A percentile compares a stretch with the other conserved stretches of the same genome.
Evolutionary conservation across 2,888 invertebrate species (phyloP).

Genomic region (Apodemia zela): DNA sequence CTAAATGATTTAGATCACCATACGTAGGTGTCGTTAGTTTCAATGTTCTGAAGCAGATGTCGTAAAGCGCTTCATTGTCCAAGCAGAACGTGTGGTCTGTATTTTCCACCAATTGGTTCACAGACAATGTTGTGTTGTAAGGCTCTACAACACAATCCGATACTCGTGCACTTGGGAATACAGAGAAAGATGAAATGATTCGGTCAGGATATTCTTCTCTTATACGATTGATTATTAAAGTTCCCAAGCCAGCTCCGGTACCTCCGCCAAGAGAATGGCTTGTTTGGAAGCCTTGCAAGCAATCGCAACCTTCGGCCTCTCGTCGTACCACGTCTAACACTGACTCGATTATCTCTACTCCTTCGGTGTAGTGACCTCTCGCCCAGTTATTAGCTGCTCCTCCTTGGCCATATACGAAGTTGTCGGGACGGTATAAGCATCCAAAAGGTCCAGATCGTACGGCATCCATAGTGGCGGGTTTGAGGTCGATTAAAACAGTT

Average conservation of each 20-base stretch:
- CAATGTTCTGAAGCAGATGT: conserved; percentile 89
- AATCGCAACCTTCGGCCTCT: conserved; percentile 95
- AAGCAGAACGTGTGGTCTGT: conserved; percentile 84
- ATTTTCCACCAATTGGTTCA: conserved; percentile 92
- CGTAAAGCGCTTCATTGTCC: conserved; percentile 85
- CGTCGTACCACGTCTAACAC: conserved; percentile 89
- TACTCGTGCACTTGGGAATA: conserved; percentile 60
- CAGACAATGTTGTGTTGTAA: conserved; percentile 92
- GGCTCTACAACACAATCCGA: conserved; percentile 83
- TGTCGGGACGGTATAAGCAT: conserved; percentile 65
- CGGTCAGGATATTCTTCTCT: conserved; percentile 82
- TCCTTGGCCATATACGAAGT: too few species aligned
- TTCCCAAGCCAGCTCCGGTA: conserved; percentile 72
- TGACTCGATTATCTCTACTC: conserved; percentile 91
- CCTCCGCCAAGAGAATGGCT: conserved; percentile 85
- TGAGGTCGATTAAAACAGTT: conserved; percentile 64
- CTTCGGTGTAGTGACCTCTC: conserved; percentile 94
- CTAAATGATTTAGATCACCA: conserved; percentile 90
- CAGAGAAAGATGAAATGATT: conserved; percentile 90
- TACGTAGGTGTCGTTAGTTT: conserved; percentile 88
- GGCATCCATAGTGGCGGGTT: conserved; percentile 86
- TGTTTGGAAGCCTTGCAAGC: conserved; percentile 92
- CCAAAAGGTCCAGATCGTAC: conserved; percentile 93
- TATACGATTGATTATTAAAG: too few species aligned
- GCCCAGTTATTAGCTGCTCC: conserved; percentile 75